Evolutionary conservation across 2,888 invertebrate species (phyloP).

Genomic region (Troilus luridus): DNA sequence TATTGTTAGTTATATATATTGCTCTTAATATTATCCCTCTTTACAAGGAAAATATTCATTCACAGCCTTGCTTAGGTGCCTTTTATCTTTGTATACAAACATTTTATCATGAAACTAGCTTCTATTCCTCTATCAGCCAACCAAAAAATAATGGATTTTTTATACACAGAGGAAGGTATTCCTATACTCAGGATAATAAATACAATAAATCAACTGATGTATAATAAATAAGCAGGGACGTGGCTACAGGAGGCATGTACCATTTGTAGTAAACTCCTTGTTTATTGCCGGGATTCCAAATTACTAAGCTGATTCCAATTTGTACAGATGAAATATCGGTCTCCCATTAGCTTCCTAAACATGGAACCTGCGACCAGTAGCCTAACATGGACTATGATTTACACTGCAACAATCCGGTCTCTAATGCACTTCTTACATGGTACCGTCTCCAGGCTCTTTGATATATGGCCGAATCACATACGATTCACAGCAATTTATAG

Average conservation of each 20-base stretch:
- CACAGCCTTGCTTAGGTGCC: no score
- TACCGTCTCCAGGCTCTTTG: neutral
- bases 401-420: neutral
- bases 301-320: neutral
- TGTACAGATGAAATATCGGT: neutral
- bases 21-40: no score
- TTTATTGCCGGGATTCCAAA: neutral
- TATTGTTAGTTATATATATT: no score
- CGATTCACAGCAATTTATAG: neutral
- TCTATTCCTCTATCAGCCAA: no score
- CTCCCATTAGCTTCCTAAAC: neutral
- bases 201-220: no score
- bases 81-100: no score
- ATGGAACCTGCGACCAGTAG: neutral
- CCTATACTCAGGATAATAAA: no score
- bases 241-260: neutral
- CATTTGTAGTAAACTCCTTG: neutral
- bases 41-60: no score
- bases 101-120: no score
- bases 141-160: no score
- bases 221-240: neutral
- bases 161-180: no score
- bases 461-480: neutral
- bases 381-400: constrained; percentile 25
- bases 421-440: constrained; percentile 26